Evolutionary conservation across 2,888 invertebrate species (phyloP), one percentile per base, ranked within the genome.

Genomic region (Agrochola lota): DNA sequence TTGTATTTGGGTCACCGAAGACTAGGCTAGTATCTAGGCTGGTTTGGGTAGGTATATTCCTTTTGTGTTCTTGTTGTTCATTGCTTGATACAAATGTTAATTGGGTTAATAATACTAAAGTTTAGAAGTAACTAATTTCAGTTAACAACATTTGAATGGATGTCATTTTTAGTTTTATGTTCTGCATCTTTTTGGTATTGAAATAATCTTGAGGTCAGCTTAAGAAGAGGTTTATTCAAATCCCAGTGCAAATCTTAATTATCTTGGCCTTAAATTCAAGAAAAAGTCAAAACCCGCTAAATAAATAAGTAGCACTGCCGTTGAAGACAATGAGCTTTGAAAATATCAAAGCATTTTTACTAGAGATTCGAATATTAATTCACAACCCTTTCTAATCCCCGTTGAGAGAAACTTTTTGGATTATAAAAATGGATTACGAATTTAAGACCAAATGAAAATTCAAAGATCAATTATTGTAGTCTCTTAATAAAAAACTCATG

Each of bases 1-100:
- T 93, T 92, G 92, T 90, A 92, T 93, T 93, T 89, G 82, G 91
- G 91, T 90, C 91, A 90, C 88, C 78, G 83, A 85, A 88, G 87
- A 84, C 86, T 84, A 79, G 77, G 80, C 80, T 84, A 80, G 84
- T 79, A 86, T 90, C 87, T 86, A 85, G 86, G 83, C 84, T 87
- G 78, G 69, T 57, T 81, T 78, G 68, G n/a, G n/a, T 26, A 30
- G 4, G 0, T 75, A 60, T 76, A 76, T 69, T 77, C 77, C 73
- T 73, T 87, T 81, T 77, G 80, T 86, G 40, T 64, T 74, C 59
- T 59, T 70, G 71, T 70, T 73, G 68, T 77, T 78, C 63, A 63
- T 74, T 75, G 59, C 35, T 70, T 66, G 43, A 69, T 57, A 62
- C 30, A 64, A 79, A 70, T 70, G 60, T 76, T 86, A 81, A 86